These are phyloP conservation scores for Sepiola atlantica DNA, from an alignment of 2,888 invertebrate genomes.

Conservation along the genomic window DNA sequence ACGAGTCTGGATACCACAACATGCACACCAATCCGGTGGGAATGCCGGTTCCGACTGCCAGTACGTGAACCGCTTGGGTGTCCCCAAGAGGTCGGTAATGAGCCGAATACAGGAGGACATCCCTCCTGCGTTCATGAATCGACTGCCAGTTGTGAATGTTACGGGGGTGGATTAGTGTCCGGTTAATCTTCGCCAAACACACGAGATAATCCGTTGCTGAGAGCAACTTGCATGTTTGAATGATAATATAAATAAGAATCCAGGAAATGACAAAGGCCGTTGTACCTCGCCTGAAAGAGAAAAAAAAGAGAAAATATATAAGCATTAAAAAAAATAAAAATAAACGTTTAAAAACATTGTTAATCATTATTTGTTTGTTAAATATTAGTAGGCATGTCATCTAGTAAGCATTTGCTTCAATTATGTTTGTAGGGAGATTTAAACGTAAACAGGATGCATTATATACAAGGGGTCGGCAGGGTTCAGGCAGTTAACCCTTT, in stretches of 20 bases:
- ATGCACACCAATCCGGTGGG: not conserved
- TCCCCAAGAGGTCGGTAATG: slow-evolving; percentile 45
- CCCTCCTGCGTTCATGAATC: slow-evolving; percentile 18
- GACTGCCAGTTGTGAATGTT: slow-evolving; percentile 36
- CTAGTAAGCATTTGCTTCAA: not conserved
- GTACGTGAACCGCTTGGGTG: not conserved
- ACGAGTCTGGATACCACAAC: slow-evolving; percentile 42
- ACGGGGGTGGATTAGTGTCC: slow-evolving; percentile 34
- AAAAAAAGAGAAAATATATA: not conserved
- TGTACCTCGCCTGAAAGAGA: slow-evolving; percentile 41
- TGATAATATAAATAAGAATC: slow-evolving; percentile 45
- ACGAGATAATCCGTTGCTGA: slow-evolving; percentile 33
- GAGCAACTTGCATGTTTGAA: slow-evolving; percentile 40
- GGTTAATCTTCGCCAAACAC: slow-evolving; percentile 44
- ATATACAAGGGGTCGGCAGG: no score
- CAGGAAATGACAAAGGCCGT: slow-evolving; percentile 40
- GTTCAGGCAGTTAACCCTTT: not conserved
- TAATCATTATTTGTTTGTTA: not conserved
- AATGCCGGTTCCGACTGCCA: slow-evolving; percentile 41
- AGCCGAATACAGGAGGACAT: slow-evolving; percentile 44
- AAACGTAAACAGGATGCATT: not conserved
- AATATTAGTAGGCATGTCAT: not conserved
- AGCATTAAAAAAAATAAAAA: not conserved
- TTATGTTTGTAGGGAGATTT: not conserved
- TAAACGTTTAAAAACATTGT: not conserved